Evolutionary conservation across 2,797 vertebrate genomes (phyloP), one percentile per base, ranked within the genome.

Genomic region (Hydrolagus colliei): DNA sequence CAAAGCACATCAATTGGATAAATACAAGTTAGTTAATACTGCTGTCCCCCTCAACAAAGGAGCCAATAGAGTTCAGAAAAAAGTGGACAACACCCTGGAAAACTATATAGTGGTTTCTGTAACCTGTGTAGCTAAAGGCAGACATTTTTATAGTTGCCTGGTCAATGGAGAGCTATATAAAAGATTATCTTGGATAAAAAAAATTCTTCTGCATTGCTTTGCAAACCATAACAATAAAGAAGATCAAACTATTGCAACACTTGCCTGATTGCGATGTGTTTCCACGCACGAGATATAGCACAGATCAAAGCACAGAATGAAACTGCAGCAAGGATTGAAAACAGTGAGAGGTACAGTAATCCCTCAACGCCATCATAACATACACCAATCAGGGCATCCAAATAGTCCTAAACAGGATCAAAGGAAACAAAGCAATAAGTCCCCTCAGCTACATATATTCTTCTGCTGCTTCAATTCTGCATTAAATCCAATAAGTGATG

Each of bases 281-380:
- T 94, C 95, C 96, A 97, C 86, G 96, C 93, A 0, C 89, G 91
- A 0, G 96, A 95, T 5, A 94, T 89, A 0, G 90, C 89, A 11
- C 97, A 97, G 90, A 96, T 92, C 92, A 98, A 91, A 87, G 91
- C 91, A 72, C 95, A 95, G 91, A 98, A 96, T 67, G 95, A 92
- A 16, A 94, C 88, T 4, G 93, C 94, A 0, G 96, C 95, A 93
- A 98, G 92, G 87, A 99, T 89, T 16, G 98, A 98, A 93, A 97
- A 99, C 90, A 98, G 94, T 87, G 94, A 92, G 1, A 99, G 95
- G 91, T 96, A 98, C 84, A 99, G 95, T 88, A 98, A 91, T 9
- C 98, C 98, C 91, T 98, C 96, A 52, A 99, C 94, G 4, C 98
- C 96, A 0, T 99, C 96, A 0, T 97, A 98, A 91, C 98, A 99